A percentile compares a stretch with the other conserved stretches of the same genome.
These are phyloP conservation scores for Anarsia innoxiella DNA, from an alignment of 2,888 invertebrate genomes.

Conservation along the genomic window DNA sequence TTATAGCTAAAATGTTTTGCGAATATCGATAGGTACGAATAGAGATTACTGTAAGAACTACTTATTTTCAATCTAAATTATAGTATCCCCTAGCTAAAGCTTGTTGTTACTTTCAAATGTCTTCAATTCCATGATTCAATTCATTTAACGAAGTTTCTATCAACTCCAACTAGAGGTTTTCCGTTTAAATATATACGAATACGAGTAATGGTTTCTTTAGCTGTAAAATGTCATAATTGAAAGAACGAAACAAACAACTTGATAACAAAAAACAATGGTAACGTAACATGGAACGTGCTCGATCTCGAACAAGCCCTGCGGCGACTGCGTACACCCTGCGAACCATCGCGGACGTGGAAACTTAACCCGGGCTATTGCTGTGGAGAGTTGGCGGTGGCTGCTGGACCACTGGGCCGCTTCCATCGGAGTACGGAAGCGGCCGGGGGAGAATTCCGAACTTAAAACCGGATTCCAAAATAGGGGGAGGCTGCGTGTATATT, in stretches of 20 bases:
- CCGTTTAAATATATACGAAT: slow-evolving; percentile 18
- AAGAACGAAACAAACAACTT: slow-evolving; percentile 63
- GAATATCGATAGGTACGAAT: slow-evolving; percentile 9
- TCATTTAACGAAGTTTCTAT: slow-evolving; percentile 20
- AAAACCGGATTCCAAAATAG: slow-evolving; percentile 46
- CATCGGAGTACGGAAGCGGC: slow-evolving; percentile 21
- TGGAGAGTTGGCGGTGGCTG: slow-evolving; percentile 38
- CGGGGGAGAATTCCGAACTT: slow-evolving; percentile 44
- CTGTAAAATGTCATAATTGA: slow-evolving; percentile 48
- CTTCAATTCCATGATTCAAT: slow-evolving; percentile 53
- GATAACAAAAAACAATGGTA: slow-evolving; percentile 61
- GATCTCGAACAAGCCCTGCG: slow-evolving; percentile 69
- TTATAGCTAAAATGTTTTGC: slow-evolving; percentile 12
- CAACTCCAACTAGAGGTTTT: slow-evolving; percentile 13
- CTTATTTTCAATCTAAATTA: slow-evolving; percentile 10
- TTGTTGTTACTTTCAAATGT: slow-evolving; percentile 15
- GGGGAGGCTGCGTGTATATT: slow-evolving; percentile 56
- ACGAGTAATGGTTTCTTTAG: slow-evolving; percentile 26
- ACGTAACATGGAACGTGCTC: slow-evolving; percentile 66
- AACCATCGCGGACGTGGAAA: slow-evolving; percentile 53
- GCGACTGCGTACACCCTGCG: slow-evolving; percentile 56
- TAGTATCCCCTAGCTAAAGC: slow-evolving; percentile 7
- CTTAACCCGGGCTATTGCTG: slow-evolving; percentile 63
- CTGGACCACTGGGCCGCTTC: slow-evolving; percentile 17
- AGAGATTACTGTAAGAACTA: slow-evolving; percentile 10